Conservation (phyloP, 1,140 invertebrate species). For the Drosophila fuyamai region DNA sequence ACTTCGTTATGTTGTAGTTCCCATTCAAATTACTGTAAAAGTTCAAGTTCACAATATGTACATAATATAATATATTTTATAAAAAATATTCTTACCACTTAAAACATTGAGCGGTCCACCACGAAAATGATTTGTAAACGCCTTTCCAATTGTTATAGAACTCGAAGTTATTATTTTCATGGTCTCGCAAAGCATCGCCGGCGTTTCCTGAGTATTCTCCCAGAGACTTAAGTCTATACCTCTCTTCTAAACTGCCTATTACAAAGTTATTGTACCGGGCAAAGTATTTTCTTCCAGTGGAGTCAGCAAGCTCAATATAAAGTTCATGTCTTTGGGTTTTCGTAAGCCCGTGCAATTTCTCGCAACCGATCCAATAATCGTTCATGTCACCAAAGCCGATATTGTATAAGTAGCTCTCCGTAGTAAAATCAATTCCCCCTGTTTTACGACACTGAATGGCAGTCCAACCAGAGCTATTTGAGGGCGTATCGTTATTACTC, state of each 20-base stretch:
- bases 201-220: constrained; percentile 35
- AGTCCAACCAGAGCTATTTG: constrained; percentile 11
- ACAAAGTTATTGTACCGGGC: constrained; percentile 32
- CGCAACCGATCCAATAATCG: constrained; percentile 26
- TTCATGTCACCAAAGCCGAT: constrained; percentile 4
- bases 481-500: neutral
- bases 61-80: neutral
- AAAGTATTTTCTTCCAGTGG: constrained; percentile 2
- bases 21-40: neutral
- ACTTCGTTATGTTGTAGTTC: neutral
- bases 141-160: neutral
- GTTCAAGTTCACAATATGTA: too few relatives aligned
- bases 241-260: constrained; percentile 13
- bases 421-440: constrained; percentile 13
- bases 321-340: constrained; percentile 15
- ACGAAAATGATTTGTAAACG: neutral
- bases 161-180: neutral
- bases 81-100: neutral
- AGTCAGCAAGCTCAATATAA: constrained; percentile 20
- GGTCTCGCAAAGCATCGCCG: constrained; percentile 16
- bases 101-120: neutral
- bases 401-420: constrained; percentile 10
- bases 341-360: constrained; percentile 15
- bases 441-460: constrained; percentile 30
- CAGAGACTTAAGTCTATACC: constrained; percentile 20